Evolutionary conservation across 2,113 vertebrate genomes (phyloP).

Genomic region (Coptodon bakossiorum): DNA sequence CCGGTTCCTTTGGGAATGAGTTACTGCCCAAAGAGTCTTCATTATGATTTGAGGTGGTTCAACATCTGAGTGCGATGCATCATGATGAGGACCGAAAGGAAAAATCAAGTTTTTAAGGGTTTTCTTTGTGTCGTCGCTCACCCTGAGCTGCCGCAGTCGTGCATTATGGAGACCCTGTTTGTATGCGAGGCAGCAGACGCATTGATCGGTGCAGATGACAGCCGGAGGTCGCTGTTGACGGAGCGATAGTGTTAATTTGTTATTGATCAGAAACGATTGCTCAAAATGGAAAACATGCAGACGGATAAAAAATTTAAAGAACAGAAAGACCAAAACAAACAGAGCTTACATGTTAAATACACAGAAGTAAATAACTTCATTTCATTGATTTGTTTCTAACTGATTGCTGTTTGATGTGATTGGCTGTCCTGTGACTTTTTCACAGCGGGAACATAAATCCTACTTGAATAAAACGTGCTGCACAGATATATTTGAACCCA

Average conservation of each 20-base stretch:
- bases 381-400: not conserved
- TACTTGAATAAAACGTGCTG: not conserved
- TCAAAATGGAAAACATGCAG: not conserved
- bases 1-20: not conserved
- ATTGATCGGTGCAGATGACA: not conserved
- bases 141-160: not conserved
- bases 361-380: not conserved
- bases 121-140: not conserved
- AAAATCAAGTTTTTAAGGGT: rapidly evolving
- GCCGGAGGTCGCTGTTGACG: not conserved
- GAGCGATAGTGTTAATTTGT: not conserved
- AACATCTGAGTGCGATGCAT: not conserved
- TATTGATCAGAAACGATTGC: not conserved
- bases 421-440: not conserved
- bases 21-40: not conserved
- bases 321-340: not conserved
- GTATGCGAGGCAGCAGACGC: not conserved
- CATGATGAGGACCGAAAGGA: not conserved
- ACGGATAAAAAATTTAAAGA: not conserved
- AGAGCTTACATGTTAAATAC: not conserved
- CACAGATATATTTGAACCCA: not conserved
- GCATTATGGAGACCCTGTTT: not conserved
- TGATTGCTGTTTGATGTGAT: not conserved
- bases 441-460: not conserved
- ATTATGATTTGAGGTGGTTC: not conserved